A percentile compares a stretch with the other conserved stretches of the same genome.
Evolutionary conservation across 2,113 vertebrate species (phyloP).

Genomic region (Cinclus mexicanus): DNA sequence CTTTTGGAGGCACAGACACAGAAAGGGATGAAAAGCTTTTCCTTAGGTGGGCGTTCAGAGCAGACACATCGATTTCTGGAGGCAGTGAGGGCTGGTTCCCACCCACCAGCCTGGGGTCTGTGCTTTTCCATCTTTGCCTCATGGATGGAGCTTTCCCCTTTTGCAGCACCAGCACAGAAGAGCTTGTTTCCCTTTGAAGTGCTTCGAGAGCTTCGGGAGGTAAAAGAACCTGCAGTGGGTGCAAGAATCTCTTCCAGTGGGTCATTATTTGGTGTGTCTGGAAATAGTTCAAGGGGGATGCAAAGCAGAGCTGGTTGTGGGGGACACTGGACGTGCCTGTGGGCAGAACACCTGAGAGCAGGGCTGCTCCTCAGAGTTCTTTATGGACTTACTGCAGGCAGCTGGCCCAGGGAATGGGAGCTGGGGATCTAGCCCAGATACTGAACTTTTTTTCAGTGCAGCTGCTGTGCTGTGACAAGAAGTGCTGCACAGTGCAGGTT

Average conservation of each 20-base stretch:
- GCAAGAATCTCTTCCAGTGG: not conserved
- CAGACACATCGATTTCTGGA: not conserved
- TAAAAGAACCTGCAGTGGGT: fast-evolving
- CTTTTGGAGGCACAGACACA: not conserved
- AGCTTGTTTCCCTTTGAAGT: not conserved
- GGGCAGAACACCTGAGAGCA: not conserved
- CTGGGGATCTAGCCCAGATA: not conserved
- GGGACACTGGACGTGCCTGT: not conserved
- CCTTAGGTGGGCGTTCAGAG: not conserved
- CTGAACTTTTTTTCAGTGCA: not conserved
- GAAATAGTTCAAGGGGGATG: not conserved
- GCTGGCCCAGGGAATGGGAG: not conserved
- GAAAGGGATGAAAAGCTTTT: not conserved
- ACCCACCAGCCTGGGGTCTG: not conserved
- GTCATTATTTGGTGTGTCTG: not conserved
- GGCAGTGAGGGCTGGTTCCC: not conserved
- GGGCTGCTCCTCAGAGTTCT: not conserved
- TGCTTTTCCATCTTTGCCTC: not conserved
- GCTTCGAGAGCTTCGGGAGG: not conserved
- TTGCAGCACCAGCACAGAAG: not conserved
- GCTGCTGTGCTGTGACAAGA: not conserved
- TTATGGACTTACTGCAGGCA: not conserved
- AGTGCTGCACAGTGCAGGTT: not conserved
- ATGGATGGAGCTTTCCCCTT: not conserved
- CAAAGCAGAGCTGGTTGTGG: not conserved